Base-by-base conservation (phyloP, 2,888 invertebrate genomes). In the Ypsolopha sequella region DNA sequence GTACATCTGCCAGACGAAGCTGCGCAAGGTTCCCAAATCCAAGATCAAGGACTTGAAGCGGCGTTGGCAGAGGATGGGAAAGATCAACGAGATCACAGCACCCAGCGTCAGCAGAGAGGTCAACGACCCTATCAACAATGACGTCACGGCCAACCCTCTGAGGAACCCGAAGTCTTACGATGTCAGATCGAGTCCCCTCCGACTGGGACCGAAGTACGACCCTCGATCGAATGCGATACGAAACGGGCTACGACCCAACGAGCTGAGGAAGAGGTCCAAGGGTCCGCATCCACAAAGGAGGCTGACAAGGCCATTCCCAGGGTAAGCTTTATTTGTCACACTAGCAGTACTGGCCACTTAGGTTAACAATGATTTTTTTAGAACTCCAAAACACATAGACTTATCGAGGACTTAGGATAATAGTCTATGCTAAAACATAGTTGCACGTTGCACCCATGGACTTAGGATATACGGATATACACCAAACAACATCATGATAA, bases 1-100 rank as follows among this genome's bases (percentile, higher is more conserved):
- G 65, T 93, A 87, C 79, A 90, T 94, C 65, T 94, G 94, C 73
- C 92, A 93, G 70, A 89, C 89, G 11, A 89, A 88, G 64, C 75
- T 90, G 6, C 82, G 73, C 51, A 88, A 87, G 55, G 78, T 88
- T 2, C 70, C 80, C 36, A 86, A 81, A 55, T 66, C 80, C 13
- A 88, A 80, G 52, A 73, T 86, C 53, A 87, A 86, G 55, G 85
- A 84, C 13, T 61, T 87, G 1, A 70, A 74, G 48, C 65, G 73
- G 13, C 86, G 88, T 48, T 89, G 87, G 76, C 81, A 84, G 56
- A 73, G 77, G 7, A 85, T 84, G 75, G 88, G 88, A 53, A 71
- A 73, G 55, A 63, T 88, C 50, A 90, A 89, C 73, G 89, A 89
- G 68, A 88, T 90, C 56, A 86, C 81, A 0, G 88, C 59, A 59